phyloP scores from a whole-genome alignment of 2,113 vertebrate genomes.

The Rhabdornis inornatus region DNA sequence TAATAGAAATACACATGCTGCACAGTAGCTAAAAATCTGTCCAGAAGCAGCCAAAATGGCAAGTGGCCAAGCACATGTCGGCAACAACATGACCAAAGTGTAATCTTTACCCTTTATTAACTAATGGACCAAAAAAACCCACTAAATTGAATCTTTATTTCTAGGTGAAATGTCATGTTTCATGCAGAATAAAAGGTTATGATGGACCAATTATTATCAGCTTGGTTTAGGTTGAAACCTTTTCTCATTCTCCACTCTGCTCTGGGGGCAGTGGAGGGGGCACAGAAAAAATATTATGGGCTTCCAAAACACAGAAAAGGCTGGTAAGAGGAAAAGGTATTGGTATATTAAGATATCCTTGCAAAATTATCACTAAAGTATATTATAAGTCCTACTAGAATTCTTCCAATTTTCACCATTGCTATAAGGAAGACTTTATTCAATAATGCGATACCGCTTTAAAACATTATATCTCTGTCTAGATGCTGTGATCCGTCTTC shows the following conservation, averaged over 20 bases:
- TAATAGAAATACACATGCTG: not conserved
- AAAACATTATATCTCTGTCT: not conserved
- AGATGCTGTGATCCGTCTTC: not conserved
- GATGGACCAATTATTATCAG: not conserved
- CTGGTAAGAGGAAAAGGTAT: not conserved
- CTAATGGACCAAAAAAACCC: not conserved
- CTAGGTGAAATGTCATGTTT: not conserved
- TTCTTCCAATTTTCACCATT: not conserved
- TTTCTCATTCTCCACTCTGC: not conserved
- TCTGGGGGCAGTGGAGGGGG: not conserved
- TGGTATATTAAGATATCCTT: not conserved
- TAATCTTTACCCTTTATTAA: not conserved
- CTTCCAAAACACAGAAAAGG: not conserved
- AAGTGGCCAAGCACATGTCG: not conserved
- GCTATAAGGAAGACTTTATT: not conserved
- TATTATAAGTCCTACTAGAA: not conserved
- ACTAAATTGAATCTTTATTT: not conserved
- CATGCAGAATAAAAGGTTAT: not conserved
- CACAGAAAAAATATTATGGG: not conserved
- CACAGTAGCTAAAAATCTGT: not conserved
- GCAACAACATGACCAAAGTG: not conserved
- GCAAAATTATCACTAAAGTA: not conserved
- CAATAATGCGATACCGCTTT: accelerated
- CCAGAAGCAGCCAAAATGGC: not conserved
- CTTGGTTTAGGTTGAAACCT: not conserved